Percentiles rank a stretch among this genome's conserved stretches.
Evolutionary conservation across 2,888 invertebrate species (phyloP).

Genomic region (Myathropa florea): DNA sequence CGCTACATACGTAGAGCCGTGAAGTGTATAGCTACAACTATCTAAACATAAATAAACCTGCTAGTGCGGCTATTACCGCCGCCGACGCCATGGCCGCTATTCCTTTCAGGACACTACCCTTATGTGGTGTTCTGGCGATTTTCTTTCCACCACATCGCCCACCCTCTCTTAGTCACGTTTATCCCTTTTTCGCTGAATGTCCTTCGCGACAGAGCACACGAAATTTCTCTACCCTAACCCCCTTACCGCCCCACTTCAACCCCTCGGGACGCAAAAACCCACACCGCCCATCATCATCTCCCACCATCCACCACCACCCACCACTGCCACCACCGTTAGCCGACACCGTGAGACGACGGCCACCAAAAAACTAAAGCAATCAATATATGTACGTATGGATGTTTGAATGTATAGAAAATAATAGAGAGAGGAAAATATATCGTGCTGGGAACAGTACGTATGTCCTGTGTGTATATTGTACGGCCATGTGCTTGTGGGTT

Average conservation of each 20-base stretch:
- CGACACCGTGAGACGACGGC: conserved; percentile 46
- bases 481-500: conserved; percentile 59
- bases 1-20: conserved; percentile 9
- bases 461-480: conserved; percentile 42
- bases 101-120: conserved; percentile 64
- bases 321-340: not conserved
- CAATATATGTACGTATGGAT: conserved; percentile 47
- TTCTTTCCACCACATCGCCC: conserved; percentile 56
- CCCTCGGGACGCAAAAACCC: conserved; percentile 1
- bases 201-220: conserved; percentile 65
- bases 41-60: conserved; percentile 68
- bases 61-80: conserved; percentile 26
- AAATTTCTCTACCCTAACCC: conserved; percentile 48
- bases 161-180: conserved; percentile 52
- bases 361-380: conserved; percentile 70
- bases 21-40: conserved; percentile 57
- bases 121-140: conserved; percentile 67
- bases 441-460: conserved; percentile 59
- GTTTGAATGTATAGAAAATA: conserved; percentile 55
- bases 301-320: not conserved
- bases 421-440: conserved; percentile 66
- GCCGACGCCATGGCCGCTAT: conserved; percentile 32
- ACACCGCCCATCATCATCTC: not conserved
- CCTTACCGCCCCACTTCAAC: conserved; percentile 2
- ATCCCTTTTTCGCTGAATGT: conserved; percentile 68